These are phyloP conservation scores for Conus ventricosus DNA, from an alignment of 1,140 invertebrate species.

Conservation along the genomic window DNA sequence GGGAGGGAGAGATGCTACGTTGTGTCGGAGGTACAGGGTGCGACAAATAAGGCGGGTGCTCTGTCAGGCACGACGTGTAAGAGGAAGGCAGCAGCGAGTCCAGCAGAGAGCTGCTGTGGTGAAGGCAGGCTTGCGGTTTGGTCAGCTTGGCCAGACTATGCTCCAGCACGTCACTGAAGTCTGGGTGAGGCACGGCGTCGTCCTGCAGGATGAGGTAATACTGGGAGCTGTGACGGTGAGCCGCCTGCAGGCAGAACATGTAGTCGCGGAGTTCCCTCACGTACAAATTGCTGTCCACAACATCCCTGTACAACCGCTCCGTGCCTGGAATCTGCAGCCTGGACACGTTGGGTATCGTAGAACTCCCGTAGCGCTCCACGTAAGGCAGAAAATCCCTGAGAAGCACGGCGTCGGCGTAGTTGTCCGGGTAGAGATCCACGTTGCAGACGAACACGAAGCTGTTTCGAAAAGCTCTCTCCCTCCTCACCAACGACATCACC, in stretches of 20 bases:
- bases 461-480: slow-evolving; percentile 16
- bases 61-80: neutral
- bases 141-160: slow-evolving; percentile 32
- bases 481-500: slow-evolving; percentile 40
- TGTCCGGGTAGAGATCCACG: slow-evolving; percentile 43
- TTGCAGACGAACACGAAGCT: slow-evolving; percentile 50
- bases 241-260: slow-evolving; percentile 50
- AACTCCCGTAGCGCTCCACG: slow-evolving; percentile 42
- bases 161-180: slow-evolving; percentile 43
- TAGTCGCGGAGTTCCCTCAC: slow-evolving; percentile 46
- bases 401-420: slow-evolving; percentile 41
- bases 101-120: neutral
- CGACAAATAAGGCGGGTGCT: neutral
- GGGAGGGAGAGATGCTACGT: neutral
- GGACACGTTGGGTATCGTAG: neutral
- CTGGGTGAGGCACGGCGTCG: slow-evolving; percentile 47
- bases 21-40: neutral
- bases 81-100: neutral
- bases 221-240: slow-evolving; percentile 25
- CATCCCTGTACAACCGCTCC: neutral
- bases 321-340: slow-evolving; percentile 12
- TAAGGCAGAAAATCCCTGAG: slow-evolving; percentile 45
- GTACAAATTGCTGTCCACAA: slow-evolving; percentile 4
- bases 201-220: slow-evolving; percentile 55
- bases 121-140: slow-evolving; percentile 14